Conservation (phyloP, 2,113 vertebrate species). For the Platycercus adscitus region DNA sequence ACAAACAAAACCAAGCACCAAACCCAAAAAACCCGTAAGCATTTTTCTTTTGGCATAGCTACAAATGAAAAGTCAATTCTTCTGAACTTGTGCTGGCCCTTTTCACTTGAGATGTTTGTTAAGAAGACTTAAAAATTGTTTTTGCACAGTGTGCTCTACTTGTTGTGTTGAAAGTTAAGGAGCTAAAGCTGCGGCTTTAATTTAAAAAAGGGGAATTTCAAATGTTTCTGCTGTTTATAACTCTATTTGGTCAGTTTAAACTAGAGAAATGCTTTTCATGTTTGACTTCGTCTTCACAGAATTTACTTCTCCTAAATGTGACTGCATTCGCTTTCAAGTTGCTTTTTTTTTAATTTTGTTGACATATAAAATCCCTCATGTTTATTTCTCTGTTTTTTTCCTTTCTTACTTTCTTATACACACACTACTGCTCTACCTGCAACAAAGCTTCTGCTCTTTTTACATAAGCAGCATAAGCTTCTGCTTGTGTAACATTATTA, state of each 20-base stretch:
- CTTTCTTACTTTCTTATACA: conserved; percentile 19
- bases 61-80: conserved; percentile 60
- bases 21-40: background rate
- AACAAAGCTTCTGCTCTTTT: background rate
- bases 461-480: conserved; percentile 23
- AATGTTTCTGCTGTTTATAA: conserved; percentile 35
- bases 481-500: conserved; percentile 64
- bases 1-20: background rate
- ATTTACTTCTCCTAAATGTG: conserved; percentile 56
- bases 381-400: background rate
- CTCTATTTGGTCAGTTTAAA: conserved; percentile 52
- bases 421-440: conserved; percentile 64
- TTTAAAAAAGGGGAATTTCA: conserved; percentile 27
- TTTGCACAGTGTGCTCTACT: conserved; percentile 15
- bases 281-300: conserved; percentile 46
- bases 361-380: background rate
- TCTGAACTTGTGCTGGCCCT: conserved; percentile 40
- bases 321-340: conserved; percentile 40
- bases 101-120: conserved; percentile 41
- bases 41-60: conserved; percentile 56
- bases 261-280: conserved; percentile 57
- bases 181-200: background rate
- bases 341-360: background rate
- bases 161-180: conserved; percentile 5
- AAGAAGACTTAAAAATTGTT: conserved; percentile 33